phyloP scores from a whole-genome alignment of 1,140 invertebrate species.

The Neomicropteryx cornuta region DNA sequence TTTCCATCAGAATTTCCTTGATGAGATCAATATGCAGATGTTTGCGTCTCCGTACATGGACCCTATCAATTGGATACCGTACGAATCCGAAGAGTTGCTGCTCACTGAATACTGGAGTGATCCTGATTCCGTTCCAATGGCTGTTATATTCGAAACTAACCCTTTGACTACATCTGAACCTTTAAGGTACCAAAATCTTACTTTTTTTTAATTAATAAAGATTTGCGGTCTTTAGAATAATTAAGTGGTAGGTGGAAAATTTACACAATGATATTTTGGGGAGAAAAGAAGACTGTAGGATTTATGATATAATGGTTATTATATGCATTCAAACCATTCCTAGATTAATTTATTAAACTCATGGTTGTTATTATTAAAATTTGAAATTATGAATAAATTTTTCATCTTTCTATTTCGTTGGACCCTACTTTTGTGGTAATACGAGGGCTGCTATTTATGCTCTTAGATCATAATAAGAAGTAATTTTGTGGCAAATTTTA shows the following conservation, averaged over 20 bases:
- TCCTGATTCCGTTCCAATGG: conserved; percentile 50
- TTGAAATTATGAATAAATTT: no score
- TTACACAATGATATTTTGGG: no score
- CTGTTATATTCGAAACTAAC: conserved; percentile 50
- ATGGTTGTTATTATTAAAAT: no score
- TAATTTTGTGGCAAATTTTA: no score
- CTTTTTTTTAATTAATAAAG: conserved; percentile 12
- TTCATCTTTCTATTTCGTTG: no score
- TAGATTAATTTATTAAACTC: no score
- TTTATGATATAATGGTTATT: no score
- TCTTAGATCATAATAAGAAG: no score
- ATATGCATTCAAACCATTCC: no score
- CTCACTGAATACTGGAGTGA: conserved; percentile 57
- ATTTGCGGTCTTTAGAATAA: conserved; percentile 3
- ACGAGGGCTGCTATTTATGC: no score
- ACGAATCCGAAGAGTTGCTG: conserved; percentile 53
- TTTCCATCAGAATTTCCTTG: conserved; percentile 47
- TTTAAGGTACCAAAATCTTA: conserved; percentile 49
- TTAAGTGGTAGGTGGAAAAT: neutral
- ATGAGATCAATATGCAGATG: conserved; percentile 43
- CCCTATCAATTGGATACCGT: conserved; percentile 50
- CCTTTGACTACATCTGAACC: conserved; percentile 37
- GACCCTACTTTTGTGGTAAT: no score
- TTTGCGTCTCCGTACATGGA: conserved; percentile 38
- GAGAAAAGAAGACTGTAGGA: no score